Evolutionary conservation across 2,797 vertebrate species (phyloP), one percentile per base, ranked within the genome.

Genomic region (Cyprinella venusta): DNA sequence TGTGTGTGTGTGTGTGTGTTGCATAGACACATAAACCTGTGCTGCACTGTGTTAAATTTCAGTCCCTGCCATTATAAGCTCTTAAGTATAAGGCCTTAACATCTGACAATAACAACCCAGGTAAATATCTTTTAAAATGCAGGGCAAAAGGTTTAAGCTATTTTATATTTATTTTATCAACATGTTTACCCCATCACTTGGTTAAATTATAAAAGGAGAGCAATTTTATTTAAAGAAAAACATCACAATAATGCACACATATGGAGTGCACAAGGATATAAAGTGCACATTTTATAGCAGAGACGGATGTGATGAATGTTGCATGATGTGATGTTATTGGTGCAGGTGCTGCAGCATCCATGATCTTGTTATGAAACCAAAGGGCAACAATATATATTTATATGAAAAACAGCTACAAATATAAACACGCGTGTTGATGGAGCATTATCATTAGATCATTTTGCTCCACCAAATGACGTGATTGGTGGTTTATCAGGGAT

Each of bases 1-100:
- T 59, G 36, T 86, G 65, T n/a, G n/a, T 64, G 82, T 71, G 68
- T 79, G 21, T 67, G 74, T 76, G 36, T 79, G 76, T 81, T 64
- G 30, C 81, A 40, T 65, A 54, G 40, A 69, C 61, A 71, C 75
- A 59, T 21, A 83, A 59, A 59, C 77, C 63, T 65, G 19, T 18
- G 5, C 33, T 56, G 81, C 24, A 61, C 74, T 54, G 61, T 45
- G 45, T 38, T 63, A 68, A 26, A 70, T 80, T 26, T 15, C 10
- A 70, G n/a, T 16, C 26, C 4, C 36, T 33, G 59, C 21, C 50
- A 56, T 61, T 33, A 26, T 21, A 30, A 70, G 4, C 36, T 12
- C n/a, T 59, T 42, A 59, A 21, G 5, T 59, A 26, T 52, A 69
- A 30, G 56, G 65, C 24, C 65, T 64, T 42, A 38, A 79, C n/a